These are phyloP conservation scores for Ophiothrix spiculata DNA, from an alignment of 35 echinoderm and acorn worm species.

Conservation along the genomic window DNA sequence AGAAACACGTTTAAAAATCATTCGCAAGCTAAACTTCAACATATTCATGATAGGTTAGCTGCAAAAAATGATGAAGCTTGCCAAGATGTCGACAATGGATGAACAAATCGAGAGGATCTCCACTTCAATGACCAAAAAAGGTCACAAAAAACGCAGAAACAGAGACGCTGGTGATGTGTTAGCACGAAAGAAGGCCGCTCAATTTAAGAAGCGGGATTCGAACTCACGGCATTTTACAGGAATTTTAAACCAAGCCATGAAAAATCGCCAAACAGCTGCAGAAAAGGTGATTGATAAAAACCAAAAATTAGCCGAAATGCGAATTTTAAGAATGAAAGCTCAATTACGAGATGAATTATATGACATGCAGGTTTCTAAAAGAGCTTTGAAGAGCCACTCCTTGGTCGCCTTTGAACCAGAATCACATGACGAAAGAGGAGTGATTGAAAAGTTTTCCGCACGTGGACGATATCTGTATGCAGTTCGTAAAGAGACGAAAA, in stretches of 20 bases:
- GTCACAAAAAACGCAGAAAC: constrained; percentile 9
- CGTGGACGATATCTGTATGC: constrained; percentile 68
- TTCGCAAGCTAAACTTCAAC: too few species aligned
- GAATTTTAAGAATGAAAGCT: constrained; percentile 38
- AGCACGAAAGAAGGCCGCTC: constrained; percentile 54
- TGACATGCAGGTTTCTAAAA: constrained; percentile 60
- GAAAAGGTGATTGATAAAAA: constrained; percentile 55
- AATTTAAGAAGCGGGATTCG: constrained; percentile 54
- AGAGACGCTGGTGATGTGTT: constrained; percentile 59
- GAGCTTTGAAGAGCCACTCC: constrained; percentile 60
- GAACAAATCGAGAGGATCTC: background rate
- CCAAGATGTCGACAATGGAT: too few species aligned
- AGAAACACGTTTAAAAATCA: too few species aligned
- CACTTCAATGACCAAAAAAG: background rate
- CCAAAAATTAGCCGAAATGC: constrained; percentile 24
- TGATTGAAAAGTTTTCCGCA: constrained; percentile 18
- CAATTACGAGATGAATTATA: constrained; percentile 65
- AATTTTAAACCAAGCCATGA: constrained; percentile 73
- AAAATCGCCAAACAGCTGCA: constrained; percentile 44
- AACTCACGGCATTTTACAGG: constrained; percentile 69
- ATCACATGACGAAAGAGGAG: background rate
- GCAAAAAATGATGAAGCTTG: too few species aligned
- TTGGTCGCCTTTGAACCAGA: background rate
- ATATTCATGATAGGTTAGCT: too few species aligned
- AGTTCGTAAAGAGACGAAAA: constrained; percentile 55